Conservation (phyloP, 2,113 vertebrate genomes). For the Catharus minimus region DNA sequence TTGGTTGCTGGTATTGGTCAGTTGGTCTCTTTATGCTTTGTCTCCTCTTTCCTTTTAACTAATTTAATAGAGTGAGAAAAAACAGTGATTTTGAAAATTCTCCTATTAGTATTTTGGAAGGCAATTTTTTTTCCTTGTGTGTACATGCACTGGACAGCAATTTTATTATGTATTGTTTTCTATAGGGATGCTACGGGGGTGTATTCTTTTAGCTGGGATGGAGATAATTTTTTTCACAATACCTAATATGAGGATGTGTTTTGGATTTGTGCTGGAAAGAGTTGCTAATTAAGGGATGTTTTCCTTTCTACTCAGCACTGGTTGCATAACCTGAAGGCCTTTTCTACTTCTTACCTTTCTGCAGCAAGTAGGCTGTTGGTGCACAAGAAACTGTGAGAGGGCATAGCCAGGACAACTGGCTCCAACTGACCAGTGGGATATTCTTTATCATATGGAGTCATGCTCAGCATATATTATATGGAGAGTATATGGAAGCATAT, state of each 20-base stretch:
- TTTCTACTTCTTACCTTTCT: neutral
- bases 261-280: neutral
- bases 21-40: neutral
- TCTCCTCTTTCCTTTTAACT: neutral
- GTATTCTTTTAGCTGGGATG: neutral
- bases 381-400: neutral
- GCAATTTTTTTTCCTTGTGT: neutral
- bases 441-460: no score
- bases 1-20: neutral
- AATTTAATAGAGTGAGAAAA: neutral
- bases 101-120: neutral
- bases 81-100: neutral
- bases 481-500: no score
- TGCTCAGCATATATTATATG: neutral
- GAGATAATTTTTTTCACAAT: neutral
- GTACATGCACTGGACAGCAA: accelerated
- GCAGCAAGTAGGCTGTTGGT: neutral
- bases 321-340: neutral
- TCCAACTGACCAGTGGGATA: accelerated
- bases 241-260: neutral
- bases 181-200: accelerated
- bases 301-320: neutral
- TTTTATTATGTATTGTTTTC: neutral
- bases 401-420: neutral
- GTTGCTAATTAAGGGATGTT: neutral